Base-by-base conservation (phyloP, 2,113 vertebrate genomes). In the Arvicanthis niloticus region DNA sequence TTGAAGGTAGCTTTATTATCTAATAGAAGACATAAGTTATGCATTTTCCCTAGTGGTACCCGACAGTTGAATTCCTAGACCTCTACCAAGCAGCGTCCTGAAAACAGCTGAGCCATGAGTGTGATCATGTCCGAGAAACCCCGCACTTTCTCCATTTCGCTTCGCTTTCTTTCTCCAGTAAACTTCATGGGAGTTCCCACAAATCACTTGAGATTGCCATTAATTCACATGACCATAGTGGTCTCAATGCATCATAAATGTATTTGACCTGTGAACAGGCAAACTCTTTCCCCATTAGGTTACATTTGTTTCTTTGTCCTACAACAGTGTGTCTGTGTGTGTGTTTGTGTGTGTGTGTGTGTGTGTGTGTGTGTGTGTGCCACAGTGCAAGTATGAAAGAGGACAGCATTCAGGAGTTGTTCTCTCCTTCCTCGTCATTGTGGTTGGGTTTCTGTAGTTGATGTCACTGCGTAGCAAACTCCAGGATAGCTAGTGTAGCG, bases 1-100 rank as follows among this genome's bases (percentile, higher is more conserved):
- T 31, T 93, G 11, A 78, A 89, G 89, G 5, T 48, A 45, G 15
- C 53, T 96, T 95, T 77, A 62, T 31, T 89, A 45, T 58, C 51
- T 73, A 88, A n/a, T 31, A n/a, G 45, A 58, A 42, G 75, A 29
- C 67, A 65, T 17, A 95, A 86, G 42, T 67, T 53, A 17, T 51
- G 73, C 81, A 12, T 85, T 81, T 95, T 72, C 22, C 42, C n/a
- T 77, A 51, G 94, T 87, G 96, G 93, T 67, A 77, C 56, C 12
- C 65, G 88, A 70, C 11, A 85, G 19, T 62, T 62, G 45, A 93
- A 77, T 37, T 90, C 76, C 40, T 73, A 86, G 24, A 70, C 22
- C 17, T 88, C 58, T 67, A 37, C 26, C 80, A 19, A 88, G 67
- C 11, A 89, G 37, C 53, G 87, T 58, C 51, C 0, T 70, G 72